phyloP scores from a whole-genome alignment of 1,140 invertebrate genomes.

The Trachymyrmex septentrionalis region DNA sequence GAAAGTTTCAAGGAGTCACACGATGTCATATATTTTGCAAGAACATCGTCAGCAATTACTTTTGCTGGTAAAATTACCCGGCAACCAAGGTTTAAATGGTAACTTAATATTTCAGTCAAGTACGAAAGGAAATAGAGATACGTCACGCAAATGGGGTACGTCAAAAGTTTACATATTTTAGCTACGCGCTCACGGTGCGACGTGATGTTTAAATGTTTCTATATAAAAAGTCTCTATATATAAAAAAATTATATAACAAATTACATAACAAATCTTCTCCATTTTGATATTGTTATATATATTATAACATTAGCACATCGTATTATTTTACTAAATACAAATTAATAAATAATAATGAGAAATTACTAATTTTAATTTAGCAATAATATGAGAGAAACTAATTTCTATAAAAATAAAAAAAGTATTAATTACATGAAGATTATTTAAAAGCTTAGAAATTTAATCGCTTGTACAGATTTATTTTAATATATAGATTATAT shows the following conservation, averaged over 20 bases:
- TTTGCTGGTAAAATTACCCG: background rate
- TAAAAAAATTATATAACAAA: background rate
- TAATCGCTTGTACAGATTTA: background rate
- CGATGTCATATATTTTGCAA: slow-evolving; percentile 4
- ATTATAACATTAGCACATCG: background rate
- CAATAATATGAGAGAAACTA: background rate
- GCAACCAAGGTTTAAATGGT: background rate
- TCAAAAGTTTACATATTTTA: background rate
- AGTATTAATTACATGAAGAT: background rate
- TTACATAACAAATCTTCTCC: background rate
- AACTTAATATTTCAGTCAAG: slow-evolving; percentile 27
- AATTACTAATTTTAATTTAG: slow-evolving; percentile 1
- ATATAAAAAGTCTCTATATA: background rate
- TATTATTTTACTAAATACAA: background rate
- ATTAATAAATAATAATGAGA: background rate
- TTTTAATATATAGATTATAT: background rate
- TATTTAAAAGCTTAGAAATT: background rate
- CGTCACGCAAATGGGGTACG: background rate
- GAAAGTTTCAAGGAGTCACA: background rate
- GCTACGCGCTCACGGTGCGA: no score
- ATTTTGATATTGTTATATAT: background rate
- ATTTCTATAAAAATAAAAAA: background rate
- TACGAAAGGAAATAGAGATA: background rate
- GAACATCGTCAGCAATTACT: background rate
- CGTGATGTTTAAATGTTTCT: background rate